Evolutionary conservation across 2,888 invertebrate genomes (phyloP).

Genomic region (Drosophila meridionalis): DNA sequence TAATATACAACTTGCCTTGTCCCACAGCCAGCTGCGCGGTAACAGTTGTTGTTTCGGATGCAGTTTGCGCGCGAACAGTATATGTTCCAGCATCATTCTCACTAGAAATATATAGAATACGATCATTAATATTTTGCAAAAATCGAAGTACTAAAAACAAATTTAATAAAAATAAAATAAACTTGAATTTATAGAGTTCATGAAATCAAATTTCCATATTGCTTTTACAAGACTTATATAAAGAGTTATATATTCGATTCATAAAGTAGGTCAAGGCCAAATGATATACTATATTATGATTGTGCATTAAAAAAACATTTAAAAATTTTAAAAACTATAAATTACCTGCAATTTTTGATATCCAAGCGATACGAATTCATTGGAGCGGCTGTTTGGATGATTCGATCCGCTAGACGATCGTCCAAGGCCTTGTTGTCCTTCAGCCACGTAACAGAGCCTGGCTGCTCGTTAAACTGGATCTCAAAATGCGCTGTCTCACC

Average conservation of each 20-base stretch:
- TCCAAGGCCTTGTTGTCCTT: constrained; percentile 94
- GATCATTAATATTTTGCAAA: too few species aligned
- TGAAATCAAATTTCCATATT: too few species aligned
- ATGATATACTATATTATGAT: too few species aligned
- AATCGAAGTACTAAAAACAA: background rate
- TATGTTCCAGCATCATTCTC: constrained; percentile 95
- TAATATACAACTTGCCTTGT: constrained; percentile 87
- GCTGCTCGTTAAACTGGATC: constrained; percentile 89
- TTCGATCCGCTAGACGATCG: constrained; percentile 91
- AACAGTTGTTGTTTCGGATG: constrained; percentile 92
- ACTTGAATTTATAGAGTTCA: too few species aligned
- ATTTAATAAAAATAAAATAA: background rate
- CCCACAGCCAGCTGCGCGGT: constrained; percentile 95
- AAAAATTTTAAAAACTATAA: too few species aligned
- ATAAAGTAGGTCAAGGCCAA: background rate
- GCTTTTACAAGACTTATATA: too few species aligned
- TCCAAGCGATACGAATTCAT: constrained; percentile 89
- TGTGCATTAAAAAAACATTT: too few species aligned
- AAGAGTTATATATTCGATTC: background rate
- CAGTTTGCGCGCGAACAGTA: constrained; percentile 94
- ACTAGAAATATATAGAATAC: constrained; percentile 65
- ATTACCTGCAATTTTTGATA: constrained; percentile 88
- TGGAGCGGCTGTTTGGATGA: constrained; percentile 87
- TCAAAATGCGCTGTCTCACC: constrained; percentile 93
- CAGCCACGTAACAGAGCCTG: constrained; percentile 91